Evolutionary conservation across 2,797 vertebrate genomes (phyloP).

Genomic region (Coregonus suidteri): DNA sequence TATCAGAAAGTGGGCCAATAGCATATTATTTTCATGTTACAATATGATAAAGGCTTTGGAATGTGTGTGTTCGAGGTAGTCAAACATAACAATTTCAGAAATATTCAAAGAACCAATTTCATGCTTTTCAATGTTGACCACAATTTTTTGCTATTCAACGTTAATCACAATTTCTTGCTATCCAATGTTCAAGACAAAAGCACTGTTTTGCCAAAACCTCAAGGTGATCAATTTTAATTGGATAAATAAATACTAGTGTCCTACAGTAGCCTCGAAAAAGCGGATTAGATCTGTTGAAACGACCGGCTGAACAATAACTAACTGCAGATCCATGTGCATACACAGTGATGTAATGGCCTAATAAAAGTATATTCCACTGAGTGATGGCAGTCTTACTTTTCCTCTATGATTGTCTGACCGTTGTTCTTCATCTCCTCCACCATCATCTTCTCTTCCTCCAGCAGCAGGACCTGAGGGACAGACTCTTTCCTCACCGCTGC

Average conservation of each 20-base stretch:
- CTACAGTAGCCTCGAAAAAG: too few species aligned
- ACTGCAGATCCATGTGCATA: not conserved
- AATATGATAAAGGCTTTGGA: not conserved
- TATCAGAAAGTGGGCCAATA: not conserved
- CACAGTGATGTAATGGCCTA: not conserved
- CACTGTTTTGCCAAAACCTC: too few species aligned
- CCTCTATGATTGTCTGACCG: slow-evolving; percentile 90
- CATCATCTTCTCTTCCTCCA: slow-evolving; percentile 96
- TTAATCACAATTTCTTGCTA: too few species aligned
- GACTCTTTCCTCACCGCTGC: slow-evolving; percentile 90
- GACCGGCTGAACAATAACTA: not conserved
- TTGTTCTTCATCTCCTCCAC: slow-evolving; percentile 96
- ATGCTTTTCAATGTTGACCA: not conserved
- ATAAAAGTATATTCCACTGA: slow-evolving; percentile 8
- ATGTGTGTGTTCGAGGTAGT: not conserved
- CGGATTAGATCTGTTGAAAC: slow-evolving; percentile 15
- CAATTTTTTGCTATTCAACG: too few species aligned
- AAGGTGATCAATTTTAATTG: too few species aligned
- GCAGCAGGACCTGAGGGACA: slow-evolving; percentile 89
- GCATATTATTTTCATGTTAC: not conserved
- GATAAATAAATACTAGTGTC: not conserved
- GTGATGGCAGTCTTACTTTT: slow-evolving; percentile 83
- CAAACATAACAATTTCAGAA: not conserved
- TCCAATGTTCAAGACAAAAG: too few species aligned
- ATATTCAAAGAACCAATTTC: not conserved